These are phyloP conservation scores for Suricata suricatta DNA, from an alignment of 2,113 vertebrate genomes.

Conservation along the genomic window DNA sequence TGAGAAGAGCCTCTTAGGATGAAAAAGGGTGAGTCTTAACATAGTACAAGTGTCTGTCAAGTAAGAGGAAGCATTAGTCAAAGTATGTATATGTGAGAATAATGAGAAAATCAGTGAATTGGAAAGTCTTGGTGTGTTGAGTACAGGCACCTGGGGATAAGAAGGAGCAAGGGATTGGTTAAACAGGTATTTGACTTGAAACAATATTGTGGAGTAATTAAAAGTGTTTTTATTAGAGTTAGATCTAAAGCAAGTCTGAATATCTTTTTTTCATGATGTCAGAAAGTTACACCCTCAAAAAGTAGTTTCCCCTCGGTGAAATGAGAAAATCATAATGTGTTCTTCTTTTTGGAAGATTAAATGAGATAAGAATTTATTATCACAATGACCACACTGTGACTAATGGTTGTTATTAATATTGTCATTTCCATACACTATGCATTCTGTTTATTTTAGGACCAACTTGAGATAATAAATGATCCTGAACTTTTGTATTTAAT, in stretches of 20 bases:
- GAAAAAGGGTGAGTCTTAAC: neutral
- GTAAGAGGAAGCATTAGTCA: neutral
- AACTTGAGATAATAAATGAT: neutral
- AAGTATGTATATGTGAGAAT: neutral
- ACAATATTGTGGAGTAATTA: neutral
- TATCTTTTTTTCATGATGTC: neutral
- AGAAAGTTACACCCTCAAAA: neutral
- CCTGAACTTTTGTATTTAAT: neutral
- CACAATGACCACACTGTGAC: neutral
- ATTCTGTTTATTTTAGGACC: neutral
- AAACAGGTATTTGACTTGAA: neutral
- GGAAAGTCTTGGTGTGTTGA: neutral
- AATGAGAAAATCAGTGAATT: neutral
- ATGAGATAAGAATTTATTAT: neutral
- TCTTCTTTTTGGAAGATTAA: neutral
- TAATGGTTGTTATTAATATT: neutral
- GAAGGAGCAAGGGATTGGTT: neutral
- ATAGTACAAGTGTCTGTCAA: neutral
- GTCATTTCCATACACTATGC: neutral
- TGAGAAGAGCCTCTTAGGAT: neutral
- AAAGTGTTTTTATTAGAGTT: neutral
- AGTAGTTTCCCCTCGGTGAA: neutral
- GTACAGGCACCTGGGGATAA: neutral
- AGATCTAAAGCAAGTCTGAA: neutral
- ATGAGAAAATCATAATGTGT: neutral